These are phyloP conservation scores for Zaprionus camerounensis DNA, from an alignment of 1,140 invertebrate genomes.

Conservation along the genomic window DNA sequence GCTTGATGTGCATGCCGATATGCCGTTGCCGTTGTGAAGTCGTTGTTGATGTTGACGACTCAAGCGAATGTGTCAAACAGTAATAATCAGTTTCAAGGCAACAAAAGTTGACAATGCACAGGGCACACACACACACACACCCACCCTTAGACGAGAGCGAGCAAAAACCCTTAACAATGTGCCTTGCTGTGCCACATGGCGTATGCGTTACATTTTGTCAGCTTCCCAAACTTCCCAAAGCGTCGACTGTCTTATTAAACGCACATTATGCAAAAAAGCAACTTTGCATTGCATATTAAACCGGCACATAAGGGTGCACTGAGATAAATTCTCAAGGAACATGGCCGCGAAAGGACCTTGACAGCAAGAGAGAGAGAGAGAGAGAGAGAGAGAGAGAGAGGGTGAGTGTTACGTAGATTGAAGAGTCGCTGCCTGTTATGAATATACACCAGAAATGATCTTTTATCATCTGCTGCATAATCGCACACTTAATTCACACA, in stretches of 20 bases:
- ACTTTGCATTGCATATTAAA: slow-evolving; percentile 55
- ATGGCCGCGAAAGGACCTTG: neutral
- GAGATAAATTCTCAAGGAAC: slow-evolving; percentile 12
- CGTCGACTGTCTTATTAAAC: slow-evolving; percentile 55
- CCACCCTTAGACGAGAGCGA: neutral
- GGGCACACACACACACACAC: slow-evolving; percentile 16
- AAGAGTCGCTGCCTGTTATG: neutral
- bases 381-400: no score
- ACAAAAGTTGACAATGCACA: slow-evolving; percentile 50
- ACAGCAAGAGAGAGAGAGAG: neutral
- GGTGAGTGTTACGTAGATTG: no score
- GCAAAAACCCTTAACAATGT: slow-evolving; percentile 40
- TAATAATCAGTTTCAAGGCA: slow-evolving; percentile 78
- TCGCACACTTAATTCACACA: neutral
- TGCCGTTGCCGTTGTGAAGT: slow-evolving; percentile 30
- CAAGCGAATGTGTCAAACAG: slow-evolving; percentile 70
- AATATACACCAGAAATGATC: neutral
- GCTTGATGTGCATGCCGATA: slow-evolving; percentile 54
- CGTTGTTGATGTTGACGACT: slow-evolving; percentile 39
- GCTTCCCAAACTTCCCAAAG: slow-evolving; percentile 42
- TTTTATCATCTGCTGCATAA: neutral
- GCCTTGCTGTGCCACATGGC: slow-evolving; percentile 49
- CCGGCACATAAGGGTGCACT: slow-evolving; percentile 51
- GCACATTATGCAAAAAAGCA: slow-evolving; percentile 59
- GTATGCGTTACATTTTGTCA: slow-evolving; percentile 66